Evolutionary conservation across 2,888 invertebrate genomes (phyloP), one percentile per base, ranked within the genome.

Genomic region (Sarcophaga variegata): DNA sequence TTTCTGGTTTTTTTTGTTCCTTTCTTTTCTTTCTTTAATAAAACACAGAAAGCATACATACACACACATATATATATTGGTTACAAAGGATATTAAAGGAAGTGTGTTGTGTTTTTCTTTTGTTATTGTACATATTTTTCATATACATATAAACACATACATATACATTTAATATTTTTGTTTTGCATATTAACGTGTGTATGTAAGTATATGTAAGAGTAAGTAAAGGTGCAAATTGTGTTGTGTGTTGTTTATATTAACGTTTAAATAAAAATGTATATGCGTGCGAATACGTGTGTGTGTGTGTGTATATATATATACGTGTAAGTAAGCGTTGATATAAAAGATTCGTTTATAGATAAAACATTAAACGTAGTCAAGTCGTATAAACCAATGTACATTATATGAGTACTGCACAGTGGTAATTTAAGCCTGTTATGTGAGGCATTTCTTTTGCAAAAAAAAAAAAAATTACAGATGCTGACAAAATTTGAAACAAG

Each of bases 1-100:
- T 37, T 37, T 37, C 8, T 37, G 37, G 1, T 37, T 37, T 37
- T 37, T 37, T 1, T 22, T 22, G 22, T 8, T 37, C n/a, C n/a
- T n/a, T n/a, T n/a, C n/a, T n/a, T 54, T 59, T 64, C 49, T 27
- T 67, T 45, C 47, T 79, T 79, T 75, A 63, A 64, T 74, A 69
- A 69, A n/a, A 69, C 27, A n/a, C 14, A 62, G 11, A 49, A 12
- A 64, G 63, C 47, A 71, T 67, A 25, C 25, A 25, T 25, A 25
- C 25, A 25, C 0, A 69, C 14, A 49, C 20, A 20, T 20, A 20
- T n/a, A 49, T 64, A 76, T 62, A 77, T 4, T 54, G 14, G 4
- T 8, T 37, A 37, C 66, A 62, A 86, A 74, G 76, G 77, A 77
- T 83, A 81, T 86, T 74, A 83, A 74, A 74, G 77, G 69, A 81